These are phyloP conservation scores for Colletes collaris DNA, from an alignment of 2,888 invertebrate species.

Conservation along the genomic window DNA sequence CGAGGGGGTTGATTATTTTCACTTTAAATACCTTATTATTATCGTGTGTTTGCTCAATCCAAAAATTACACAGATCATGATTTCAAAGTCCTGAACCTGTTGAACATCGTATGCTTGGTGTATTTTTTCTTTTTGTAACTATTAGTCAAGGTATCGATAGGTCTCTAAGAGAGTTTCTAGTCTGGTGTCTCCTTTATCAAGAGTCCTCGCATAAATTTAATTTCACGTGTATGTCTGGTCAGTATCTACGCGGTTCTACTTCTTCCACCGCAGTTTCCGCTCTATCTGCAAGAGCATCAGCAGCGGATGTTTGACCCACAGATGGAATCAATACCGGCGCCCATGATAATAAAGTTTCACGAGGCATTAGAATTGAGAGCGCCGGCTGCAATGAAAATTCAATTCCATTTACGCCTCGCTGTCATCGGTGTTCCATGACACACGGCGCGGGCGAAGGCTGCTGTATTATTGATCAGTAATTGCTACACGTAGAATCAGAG, in stretches of 20 bases:
- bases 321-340: neutral
- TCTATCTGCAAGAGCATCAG: neutral
- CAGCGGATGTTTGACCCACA: neutral
- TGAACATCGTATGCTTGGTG: neutral
- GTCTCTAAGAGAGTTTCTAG: too few species aligned
- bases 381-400: constrained; percentile 18
- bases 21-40: too few species aligned
- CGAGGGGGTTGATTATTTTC: too few species aligned
- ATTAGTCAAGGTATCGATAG: too few species aligned
- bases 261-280: neutral
- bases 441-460: constrained; percentile 56
- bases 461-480: constrained; percentile 80
- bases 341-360: constrained; percentile 2
- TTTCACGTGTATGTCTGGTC: too few species aligned
- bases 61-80: too few species aligned
- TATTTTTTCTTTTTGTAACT: too few species aligned
- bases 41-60: too few species aligned
- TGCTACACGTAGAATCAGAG: constrained; percentile 79
- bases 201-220: too few species aligned
- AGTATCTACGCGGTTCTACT: too few species aligned
- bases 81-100: constrained; percentile 1
- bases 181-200: too few species aligned
- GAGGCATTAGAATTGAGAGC: neutral
- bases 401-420: constrained; percentile 69
- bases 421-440: constrained; percentile 61